These are phyloP conservation scores for Siniperca obscura DNA, from an alignment of 2,797 vertebrate species.

Conservation along the genomic window DNA sequence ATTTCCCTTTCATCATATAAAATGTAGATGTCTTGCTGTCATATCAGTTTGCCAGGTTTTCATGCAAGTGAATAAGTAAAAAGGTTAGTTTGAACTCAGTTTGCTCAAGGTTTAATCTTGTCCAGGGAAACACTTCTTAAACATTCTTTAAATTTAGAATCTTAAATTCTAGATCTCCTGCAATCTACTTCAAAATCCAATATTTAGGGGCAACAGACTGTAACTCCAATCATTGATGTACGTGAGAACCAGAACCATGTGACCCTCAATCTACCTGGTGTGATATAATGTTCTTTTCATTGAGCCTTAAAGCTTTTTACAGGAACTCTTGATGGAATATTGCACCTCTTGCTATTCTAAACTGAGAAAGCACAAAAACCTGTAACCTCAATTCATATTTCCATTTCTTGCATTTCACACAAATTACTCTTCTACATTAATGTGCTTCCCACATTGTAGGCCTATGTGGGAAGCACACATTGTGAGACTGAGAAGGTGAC, in stretches of 20 bases:
- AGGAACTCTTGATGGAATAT: conserved; percentile 22
- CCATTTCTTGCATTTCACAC: conserved; percentile 9
- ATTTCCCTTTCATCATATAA: conserved; percentile 45
- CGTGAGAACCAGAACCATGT: conserved; percentile 21
- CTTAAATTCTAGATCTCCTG: background rate
- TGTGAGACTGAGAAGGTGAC: conserved; percentile 45
- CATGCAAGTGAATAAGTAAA: conserved; percentile 5
- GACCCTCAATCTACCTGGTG: background rate
- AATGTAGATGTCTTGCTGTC: conserved; percentile 28
- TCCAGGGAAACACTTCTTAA: conserved; percentile 6
- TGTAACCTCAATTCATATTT: conserved; percentile 30
- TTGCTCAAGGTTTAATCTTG: conserved; percentile 6
- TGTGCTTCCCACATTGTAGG: conserved; percentile 26
- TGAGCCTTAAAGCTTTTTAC: conserved; percentile 12
- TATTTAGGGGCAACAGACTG: background rate
- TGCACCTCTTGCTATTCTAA: conserved; percentile 19
- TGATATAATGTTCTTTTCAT: conserved; percentile 28
- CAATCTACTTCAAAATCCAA: background rate
- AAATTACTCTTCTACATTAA: conserved; percentile 3
- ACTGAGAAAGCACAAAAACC: conserved; percentile 11
- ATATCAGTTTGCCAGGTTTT: conserved; percentile 29
- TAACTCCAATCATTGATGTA: conserved; percentile 7
- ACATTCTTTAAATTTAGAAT: background rate
- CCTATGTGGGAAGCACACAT: conserved; percentile 7
- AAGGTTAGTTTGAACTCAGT: background rate